Evolutionary conservation across 1,140 invertebrate genomes (phyloP).

Genomic region (Drosophila repleta): DNA sequence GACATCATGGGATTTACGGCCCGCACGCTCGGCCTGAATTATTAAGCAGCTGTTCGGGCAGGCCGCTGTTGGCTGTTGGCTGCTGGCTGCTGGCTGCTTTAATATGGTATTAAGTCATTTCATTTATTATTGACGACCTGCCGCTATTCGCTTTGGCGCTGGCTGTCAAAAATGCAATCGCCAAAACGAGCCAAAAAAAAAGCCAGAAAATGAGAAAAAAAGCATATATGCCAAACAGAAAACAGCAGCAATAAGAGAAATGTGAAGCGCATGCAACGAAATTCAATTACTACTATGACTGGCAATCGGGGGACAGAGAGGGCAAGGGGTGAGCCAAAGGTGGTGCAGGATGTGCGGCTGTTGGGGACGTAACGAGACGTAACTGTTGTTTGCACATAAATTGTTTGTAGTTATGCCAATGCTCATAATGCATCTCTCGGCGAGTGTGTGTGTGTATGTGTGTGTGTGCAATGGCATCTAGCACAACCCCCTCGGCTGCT

Average conservation of each 20-base stretch:
- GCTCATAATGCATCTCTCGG: slow-evolving; percentile 46
- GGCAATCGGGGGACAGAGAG: slow-evolving; percentile 3
- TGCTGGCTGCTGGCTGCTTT: slow-evolving; percentile 51
- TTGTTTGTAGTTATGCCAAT: slow-evolving; percentile 77
- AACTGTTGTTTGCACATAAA: slow-evolving; percentile 78
- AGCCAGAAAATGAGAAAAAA: neutral
- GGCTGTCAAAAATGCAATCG: slow-evolving; percentile 68
- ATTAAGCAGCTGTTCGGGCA: slow-evolving; percentile 41
- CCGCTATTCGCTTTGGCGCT: slow-evolving; percentile 44
- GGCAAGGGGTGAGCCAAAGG: neutral
- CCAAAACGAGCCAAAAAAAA: slow-evolving; percentile 5
- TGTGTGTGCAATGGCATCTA: neutral
- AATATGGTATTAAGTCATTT: slow-evolving; percentile 77
- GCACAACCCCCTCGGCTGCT: slow-evolving; percentile 5
- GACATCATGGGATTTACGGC: slow-evolving; percentile 49
- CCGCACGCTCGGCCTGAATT: slow-evolving; percentile 47
- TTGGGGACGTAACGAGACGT: slow-evolving; percentile 67
- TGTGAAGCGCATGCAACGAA: slow-evolving; percentile 58
- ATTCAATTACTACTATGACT: slow-evolving; percentile 64
- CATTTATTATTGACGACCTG: slow-evolving; percentile 74
- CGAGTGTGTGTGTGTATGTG: slow-evolving; percentile 26
- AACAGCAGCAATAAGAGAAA: slow-evolving; percentile 25
- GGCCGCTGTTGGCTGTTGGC: slow-evolving; percentile 4
- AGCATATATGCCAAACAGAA: neutral
- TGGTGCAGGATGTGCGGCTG: slow-evolving; percentile 3